A percentile compares a stretch with the other conserved stretches of the same genome.
Conservation (phyloP, 2,888 invertebrate species). For the Pediacus dermestoides region DNA sequence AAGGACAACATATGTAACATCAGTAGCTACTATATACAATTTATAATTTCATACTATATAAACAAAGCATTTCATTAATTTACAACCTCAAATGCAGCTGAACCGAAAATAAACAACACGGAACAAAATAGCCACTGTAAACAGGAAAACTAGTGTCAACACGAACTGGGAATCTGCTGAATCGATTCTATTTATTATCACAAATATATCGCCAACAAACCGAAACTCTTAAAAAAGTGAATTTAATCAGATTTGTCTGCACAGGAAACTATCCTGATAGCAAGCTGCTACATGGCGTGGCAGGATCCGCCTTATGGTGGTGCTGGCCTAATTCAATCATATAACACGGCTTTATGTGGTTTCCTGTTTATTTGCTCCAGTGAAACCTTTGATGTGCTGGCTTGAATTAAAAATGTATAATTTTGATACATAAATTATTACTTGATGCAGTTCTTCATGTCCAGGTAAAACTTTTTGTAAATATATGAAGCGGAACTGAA, state of each 20-base stretch:
- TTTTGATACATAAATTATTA: too few species aligned
- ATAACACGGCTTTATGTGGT: constrained; percentile 4
- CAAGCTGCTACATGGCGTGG: too few species aligned
- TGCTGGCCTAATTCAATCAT: constrained; percentile 8
- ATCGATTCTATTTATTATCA: constrained; percentile 36
- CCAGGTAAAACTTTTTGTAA: too few species aligned
- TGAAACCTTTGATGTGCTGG: constrained; percentile 5
- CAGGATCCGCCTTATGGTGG: not conserved
- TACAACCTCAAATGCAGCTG: constrained; percentile 39
- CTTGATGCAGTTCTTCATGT: too few species aligned
- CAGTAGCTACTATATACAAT: constrained; percentile 37
- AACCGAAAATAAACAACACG: constrained; percentile 39
- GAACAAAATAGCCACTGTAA: constrained; percentile 37
- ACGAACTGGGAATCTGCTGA: constrained; percentile 37
- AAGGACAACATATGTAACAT: constrained; percentile 32
- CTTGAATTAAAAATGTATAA: constrained; percentile 2
- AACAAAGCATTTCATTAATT: constrained; percentile 41
- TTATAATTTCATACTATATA: constrained; percentile 37
- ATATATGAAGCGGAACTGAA: too few species aligned
- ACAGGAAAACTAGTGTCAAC: constrained; percentile 40
- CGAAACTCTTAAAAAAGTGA: constrained; percentile 25
- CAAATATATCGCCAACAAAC: constrained; percentile 27
- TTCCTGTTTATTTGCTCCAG: constrained; percentile 9
- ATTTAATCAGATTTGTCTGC: constrained; percentile 29
- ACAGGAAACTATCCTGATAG: constrained; percentile 13